A percentile compares a stretch with the other conserved stretches of the same genome.
These are phyloP conservation scores for Sebastolobus alascanus DNA, from an alignment of 2,797 vertebrate species.

Conservation along the genomic window DNA sequence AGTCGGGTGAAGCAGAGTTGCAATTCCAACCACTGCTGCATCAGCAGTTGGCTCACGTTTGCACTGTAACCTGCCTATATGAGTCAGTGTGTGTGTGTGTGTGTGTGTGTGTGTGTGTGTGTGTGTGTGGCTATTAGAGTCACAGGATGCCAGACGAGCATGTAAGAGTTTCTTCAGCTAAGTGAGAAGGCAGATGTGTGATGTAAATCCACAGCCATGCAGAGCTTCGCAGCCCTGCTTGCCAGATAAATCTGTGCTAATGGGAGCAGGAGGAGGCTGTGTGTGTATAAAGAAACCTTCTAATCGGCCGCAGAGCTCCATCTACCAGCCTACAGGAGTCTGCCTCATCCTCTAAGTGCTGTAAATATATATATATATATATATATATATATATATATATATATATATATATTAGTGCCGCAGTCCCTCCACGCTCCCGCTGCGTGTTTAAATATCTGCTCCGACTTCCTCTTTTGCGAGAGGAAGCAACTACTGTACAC, in stretches of 20 bases:
- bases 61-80: constrained; percentile 38
- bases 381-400: no score
- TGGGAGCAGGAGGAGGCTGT: constrained; percentile 1
- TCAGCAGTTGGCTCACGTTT: constrained; percentile 62
- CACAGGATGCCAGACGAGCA: constrained; percentile 8
- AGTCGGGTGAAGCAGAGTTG: constrained; percentile 22
- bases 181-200: constrained; percentile 30
- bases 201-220: constrained; percentile 17
- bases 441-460: constrained; percentile 7
- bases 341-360: constrained; percentile 31
- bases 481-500: constrained; percentile 20
- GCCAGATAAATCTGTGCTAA: constrained; percentile 25
- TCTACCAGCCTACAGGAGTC: not conserved
- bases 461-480: constrained; percentile 1
- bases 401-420: constrained; percentile 28
- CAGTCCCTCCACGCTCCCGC: not conserved
- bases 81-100: constrained; percentile 22
- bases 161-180: constrained; percentile 20
- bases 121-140: not conserved
- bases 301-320: constrained; percentile 7
- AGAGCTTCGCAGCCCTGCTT: not conserved
- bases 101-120: constrained; percentile 10
- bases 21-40: constrained; percentile 44
- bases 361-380: not conserved
- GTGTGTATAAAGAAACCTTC: not conserved